Evolutionary conservation across 2,113 vertebrate genomes (phyloP).

Genomic region (Eublepharis macularius): DNA sequence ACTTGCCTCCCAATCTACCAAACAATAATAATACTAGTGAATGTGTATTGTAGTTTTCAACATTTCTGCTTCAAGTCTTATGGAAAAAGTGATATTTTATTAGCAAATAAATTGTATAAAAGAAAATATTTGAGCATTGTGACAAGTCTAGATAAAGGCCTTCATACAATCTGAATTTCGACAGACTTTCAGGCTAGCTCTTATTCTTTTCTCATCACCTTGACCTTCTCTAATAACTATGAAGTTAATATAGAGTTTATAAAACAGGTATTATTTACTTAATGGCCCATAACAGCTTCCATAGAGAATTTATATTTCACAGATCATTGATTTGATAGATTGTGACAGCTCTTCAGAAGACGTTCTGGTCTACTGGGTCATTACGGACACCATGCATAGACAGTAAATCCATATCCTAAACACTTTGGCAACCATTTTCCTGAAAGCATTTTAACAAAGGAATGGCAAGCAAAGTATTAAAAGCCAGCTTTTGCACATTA

Average conservation of each 20-base stretch:
- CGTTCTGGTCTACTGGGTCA: constrained; percentile 70
- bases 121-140: not conserved
- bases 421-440: constrained; percentile 38
- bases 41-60: not conserved
- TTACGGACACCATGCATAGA: constrained; percentile 55
- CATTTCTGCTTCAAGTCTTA: not conserved
- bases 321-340: constrained; percentile 66
- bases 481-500: not conserved
- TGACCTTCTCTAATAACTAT: constrained; percentile 56
- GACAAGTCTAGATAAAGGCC: not conserved
- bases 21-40: not conserved
- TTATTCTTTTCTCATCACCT: constrained; percentile 45
- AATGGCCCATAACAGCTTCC: constrained; percentile 65
- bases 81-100: not conserved
- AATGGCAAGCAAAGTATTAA: not conserved
- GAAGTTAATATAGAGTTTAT: constrained; percentile 64
- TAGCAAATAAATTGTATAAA: not conserved
- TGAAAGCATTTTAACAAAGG: constrained; percentile 38
- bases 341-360: constrained; percentile 68
- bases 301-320: constrained; percentile 69
- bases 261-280: constrained; percentile 71
- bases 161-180: constrained; percentile 9
- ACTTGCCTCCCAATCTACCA: not conserved
- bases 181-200: constrained; percentile 22
- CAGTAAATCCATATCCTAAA: constrained; percentile 58